Evolutionary conservation across 2,113 vertebrate genomes (phyloP).

Genomic region (Heterotis niloticus): DNA sequence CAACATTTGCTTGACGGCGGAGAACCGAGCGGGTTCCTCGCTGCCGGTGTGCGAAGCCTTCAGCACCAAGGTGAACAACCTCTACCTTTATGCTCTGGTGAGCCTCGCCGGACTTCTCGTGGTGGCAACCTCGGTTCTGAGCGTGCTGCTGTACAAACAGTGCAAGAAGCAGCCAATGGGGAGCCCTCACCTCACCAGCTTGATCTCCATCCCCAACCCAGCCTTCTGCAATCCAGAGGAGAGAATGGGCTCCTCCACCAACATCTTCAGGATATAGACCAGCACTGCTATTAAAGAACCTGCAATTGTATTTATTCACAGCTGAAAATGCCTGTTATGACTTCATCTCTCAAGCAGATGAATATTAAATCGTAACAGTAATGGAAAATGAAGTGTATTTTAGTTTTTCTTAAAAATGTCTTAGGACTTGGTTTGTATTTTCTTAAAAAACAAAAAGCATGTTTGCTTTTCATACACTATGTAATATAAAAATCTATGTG

Average conservation of each 20-base stretch:
- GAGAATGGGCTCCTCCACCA: not conserved
- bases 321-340: not conserved
- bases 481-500: too few species aligned
- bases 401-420: too few species aligned
- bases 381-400: too few species aligned
- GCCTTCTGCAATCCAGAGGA: constrained; percentile 44
- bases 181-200: constrained; percentile 42
- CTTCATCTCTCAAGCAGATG: not conserved
- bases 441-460: too few species aligned
- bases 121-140: constrained; percentile 52
- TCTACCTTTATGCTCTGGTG: constrained; percentile 52
- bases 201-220: constrained; percentile 68
- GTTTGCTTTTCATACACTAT: too few species aligned
- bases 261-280: not conserved
- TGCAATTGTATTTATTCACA: not conserved
- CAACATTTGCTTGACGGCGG: constrained; percentile 60
- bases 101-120: constrained; percentile 55
- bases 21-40: constrained; percentile 56
- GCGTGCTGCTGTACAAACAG: constrained; percentile 55
- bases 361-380: too few species aligned
- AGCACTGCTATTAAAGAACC: not conserved
- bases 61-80: constrained; percentile 57
- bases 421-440: too few species aligned
- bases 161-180: constrained; percentile 28
- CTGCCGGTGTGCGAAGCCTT: constrained; percentile 49